Evolutionary conservation across 2,888 invertebrate genomes (phyloP).

Genomic region (Thera britannica): DNA sequence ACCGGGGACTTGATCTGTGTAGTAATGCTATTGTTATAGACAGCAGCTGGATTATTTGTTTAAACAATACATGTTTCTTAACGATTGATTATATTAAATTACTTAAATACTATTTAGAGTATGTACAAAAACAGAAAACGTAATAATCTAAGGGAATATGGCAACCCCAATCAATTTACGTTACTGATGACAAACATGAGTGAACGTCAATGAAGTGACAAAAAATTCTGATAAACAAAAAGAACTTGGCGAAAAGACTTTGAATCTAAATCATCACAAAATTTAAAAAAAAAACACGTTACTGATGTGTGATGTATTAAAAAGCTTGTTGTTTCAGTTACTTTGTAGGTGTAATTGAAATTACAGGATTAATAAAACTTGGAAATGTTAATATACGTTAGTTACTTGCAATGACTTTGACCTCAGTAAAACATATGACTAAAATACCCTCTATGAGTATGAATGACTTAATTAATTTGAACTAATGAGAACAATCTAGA

Average conservation of each 20-base stretch:
- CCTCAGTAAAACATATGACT: conserved; percentile 11
- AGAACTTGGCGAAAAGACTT: too few relatives aligned
- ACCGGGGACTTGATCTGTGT: too few relatives aligned
- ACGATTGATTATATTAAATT: too few relatives aligned
- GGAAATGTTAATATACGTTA: neutral
- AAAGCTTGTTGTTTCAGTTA: neutral
- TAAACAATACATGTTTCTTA: too few relatives aligned
- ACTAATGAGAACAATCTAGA: too few relatives aligned
- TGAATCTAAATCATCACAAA: too few relatives aligned
- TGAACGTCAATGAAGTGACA: too few relatives aligned
- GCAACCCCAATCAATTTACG: conserved; percentile 26
- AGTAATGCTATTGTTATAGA: neutral
- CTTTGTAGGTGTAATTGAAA: neutral
- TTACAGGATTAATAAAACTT: conserved; percentile 24
- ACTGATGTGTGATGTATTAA: neutral
- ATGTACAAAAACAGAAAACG: too few relatives aligned
- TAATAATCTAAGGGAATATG: neutral
- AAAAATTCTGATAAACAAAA: too few relatives aligned
- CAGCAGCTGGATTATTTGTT: too few relatives aligned
- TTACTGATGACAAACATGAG: neutral
- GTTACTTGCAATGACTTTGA: conserved; percentile 21
- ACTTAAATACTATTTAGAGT: too few relatives aligned
- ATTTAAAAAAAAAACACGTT: too few relatives aligned
- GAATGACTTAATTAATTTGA: neutral
- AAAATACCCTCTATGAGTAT: conserved; percentile 22